These are phyloP conservation scores for Euclidia mi DNA, from an alignment of 2,888 invertebrate species.

Conservation along the genomic window DNA sequence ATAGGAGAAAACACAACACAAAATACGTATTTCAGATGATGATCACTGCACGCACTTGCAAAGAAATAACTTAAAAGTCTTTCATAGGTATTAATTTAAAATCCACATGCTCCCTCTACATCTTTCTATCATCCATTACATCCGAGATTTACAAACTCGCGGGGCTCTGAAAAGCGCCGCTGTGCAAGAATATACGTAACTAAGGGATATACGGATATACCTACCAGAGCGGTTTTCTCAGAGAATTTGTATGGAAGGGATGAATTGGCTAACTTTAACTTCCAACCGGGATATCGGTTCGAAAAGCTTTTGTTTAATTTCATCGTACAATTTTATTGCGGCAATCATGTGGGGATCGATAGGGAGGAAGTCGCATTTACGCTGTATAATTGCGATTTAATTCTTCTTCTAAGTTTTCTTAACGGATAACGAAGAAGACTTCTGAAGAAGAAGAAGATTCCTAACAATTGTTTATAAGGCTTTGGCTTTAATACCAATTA, in stretches of 20 bases:
- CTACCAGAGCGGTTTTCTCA: slow-evolving; percentile 11
- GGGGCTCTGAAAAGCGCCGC: slow-evolving; percentile 4
- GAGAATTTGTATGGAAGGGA: slow-evolving; percentile 41
- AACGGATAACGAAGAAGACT: too few relatives aligned
- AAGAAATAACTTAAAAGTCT: too few relatives aligned
- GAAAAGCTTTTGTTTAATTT: slow-evolving; percentile 55
- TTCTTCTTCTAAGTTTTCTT: background rate
- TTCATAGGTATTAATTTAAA: too few relatives aligned
- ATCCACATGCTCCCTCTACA: background rate
- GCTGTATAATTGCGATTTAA: background rate
- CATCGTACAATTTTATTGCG: slow-evolving; percentile 44
- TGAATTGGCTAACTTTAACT: slow-evolving; percentile 42
- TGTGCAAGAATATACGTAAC: too few relatives aligned
- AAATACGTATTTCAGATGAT: too few relatives aligned
- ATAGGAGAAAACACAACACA: too few relatives aligned
- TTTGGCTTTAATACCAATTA: too few relatives aligned
- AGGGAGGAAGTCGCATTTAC: slow-evolving; percentile 1
- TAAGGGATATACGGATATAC: slow-evolving; percentile 14
- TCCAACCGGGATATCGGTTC: slow-evolving; percentile 26
- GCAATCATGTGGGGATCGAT: slow-evolving; percentile 24
- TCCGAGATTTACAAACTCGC: slow-evolving; percentile 31
- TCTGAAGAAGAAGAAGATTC: too few relatives aligned
- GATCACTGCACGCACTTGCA: too few relatives aligned
- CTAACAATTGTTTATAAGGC: too few relatives aligned
- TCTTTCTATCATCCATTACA: slow-evolving; percentile 9